Conservation (phyloP, 2,888 invertebrate genomes). For the Erebia ligea region DNA sequence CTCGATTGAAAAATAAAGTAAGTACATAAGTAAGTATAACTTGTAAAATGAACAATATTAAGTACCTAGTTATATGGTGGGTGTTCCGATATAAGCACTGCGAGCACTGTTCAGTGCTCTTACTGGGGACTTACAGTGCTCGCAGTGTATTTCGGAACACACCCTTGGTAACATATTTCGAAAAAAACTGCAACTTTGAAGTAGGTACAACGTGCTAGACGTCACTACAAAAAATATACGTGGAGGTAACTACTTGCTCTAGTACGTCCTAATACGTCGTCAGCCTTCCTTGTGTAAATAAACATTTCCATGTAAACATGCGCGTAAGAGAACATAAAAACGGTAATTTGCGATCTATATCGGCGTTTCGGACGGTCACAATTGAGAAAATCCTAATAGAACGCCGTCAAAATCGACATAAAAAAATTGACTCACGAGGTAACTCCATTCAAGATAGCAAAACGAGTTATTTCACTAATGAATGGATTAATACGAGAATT, state of each 20-base stretch:
- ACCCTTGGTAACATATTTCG: no score
- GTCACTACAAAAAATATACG: conserved; percentile 11
- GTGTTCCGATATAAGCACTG: no score
- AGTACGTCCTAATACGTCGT: conserved; percentile 46
- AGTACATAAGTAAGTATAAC: no score
- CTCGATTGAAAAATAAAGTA: no score
- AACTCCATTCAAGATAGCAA: conserved; percentile 47
- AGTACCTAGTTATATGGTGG: no score
- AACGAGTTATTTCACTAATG: background rate
- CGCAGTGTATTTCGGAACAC: no score
- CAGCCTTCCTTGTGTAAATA: conserved; percentile 71
- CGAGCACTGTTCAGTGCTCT: no score
- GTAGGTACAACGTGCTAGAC: background rate
- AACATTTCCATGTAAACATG: conserved; percentile 78
- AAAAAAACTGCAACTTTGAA: background rate
- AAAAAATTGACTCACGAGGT: conserved; percentile 46
- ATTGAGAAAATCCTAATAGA: conserved; percentile 42
- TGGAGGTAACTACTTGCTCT: conserved; percentile 11
- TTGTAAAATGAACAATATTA: no score
- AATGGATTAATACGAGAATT: background rate
- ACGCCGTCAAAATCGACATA: conserved; percentile 39
- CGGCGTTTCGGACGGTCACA: conserved; percentile 48
- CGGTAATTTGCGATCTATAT: conserved; percentile 63
- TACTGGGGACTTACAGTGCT: no score
- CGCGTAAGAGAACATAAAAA: conserved; percentile 68